Conservation (phyloP, 1,140 invertebrate genomes). For the Cydia fagiglandana region DNA sequence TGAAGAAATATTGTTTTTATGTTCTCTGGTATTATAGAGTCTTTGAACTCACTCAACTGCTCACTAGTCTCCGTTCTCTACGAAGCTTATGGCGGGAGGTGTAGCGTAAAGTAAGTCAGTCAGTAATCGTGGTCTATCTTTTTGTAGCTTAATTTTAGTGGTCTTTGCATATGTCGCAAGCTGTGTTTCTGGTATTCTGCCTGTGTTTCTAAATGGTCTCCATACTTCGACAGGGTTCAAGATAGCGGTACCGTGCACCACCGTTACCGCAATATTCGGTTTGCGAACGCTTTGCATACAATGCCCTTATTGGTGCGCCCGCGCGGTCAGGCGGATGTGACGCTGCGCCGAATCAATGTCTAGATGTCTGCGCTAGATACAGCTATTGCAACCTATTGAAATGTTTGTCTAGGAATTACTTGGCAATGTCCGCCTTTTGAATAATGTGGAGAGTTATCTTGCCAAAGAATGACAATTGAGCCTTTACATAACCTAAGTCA, state of each 20-base stretch:
- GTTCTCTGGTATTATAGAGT: too few species aligned
- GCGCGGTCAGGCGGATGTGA: slow-evolving; percentile 68
- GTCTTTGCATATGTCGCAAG: too few species aligned
- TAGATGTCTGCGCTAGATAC: slow-evolving; percentile 58
- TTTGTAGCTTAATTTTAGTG: too few species aligned
- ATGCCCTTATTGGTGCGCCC: slow-evolving; percentile 72
- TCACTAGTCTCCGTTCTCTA: too few species aligned
- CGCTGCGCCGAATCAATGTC: slow-evolving; percentile 54
- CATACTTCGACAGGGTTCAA: background rate
- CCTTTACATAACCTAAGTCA: background rate
- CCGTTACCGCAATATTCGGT: slow-evolving; percentile 62
- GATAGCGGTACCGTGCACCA: slow-evolving; percentile 45
- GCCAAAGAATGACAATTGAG: background rate
- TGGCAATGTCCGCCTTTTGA: background rate
- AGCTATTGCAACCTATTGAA: slow-evolving; percentile 5
- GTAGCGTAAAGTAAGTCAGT: too few species aligned
- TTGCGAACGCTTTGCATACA: slow-evolving; percentile 69
- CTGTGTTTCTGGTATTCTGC: background rate
- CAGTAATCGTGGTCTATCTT: too few species aligned
- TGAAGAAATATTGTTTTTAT: too few species aligned
- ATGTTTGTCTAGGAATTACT: slow-evolving; percentile 20
- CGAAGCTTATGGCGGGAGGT: too few species aligned
- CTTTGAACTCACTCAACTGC: too few species aligned
- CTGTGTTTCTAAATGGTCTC: background rate
- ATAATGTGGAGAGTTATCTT: background rate